A percentile compares a stretch with the other conserved stretches of the same genome.
phyloP scores from a whole-genome alignment of 2,797 vertebrate species.

The Rachycentron canadum region DNA sequence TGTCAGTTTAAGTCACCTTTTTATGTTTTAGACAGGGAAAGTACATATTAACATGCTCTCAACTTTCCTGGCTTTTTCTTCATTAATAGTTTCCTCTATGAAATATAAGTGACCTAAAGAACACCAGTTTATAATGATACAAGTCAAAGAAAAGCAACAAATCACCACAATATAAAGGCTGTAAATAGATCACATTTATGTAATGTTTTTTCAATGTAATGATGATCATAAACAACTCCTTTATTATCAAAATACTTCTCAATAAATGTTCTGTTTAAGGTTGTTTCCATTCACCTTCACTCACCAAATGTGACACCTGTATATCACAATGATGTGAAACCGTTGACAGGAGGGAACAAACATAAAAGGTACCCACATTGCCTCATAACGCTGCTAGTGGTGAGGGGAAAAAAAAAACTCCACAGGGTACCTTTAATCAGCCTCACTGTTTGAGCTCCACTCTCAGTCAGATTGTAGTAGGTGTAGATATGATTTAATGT shows the following conservation, averaged over 20 bases:
- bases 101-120: neutral
- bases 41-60: neutral
- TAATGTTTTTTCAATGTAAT: neutral
- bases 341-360: neutral
- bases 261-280: neutral
- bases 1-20: neutral
- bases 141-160: neutral
- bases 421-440: neutral
- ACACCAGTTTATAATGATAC: neutral
- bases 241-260: neutral
- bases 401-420: neutral
- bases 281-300: neutral
- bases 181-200: too few species aligned
- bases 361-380: neutral
- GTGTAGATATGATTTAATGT: neutral
- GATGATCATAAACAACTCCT: neutral
- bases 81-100: neutral
- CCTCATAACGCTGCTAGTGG: neutral
- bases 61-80: neutral
- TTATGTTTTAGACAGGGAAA: conserved; percentile 4
- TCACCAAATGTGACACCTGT: too few species aligned
- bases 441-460: neutral
- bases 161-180: neutral
- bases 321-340: conserved; percentile 2
- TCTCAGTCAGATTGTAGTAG: neutral